Base-by-base conservation (phyloP, 1,140 invertebrate species). In the Hylyphantes graminicola region DNA sequence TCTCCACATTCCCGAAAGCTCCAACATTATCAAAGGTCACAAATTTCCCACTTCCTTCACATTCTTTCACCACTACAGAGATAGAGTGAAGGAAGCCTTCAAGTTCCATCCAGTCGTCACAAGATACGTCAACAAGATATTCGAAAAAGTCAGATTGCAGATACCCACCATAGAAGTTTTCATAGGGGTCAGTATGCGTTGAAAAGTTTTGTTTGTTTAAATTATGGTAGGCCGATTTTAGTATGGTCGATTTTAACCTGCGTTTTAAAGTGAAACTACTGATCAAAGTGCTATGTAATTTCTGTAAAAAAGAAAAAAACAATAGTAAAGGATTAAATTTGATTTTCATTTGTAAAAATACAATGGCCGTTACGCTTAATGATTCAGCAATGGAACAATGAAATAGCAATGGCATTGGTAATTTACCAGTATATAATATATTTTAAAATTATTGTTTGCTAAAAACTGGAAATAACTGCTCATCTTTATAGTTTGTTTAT, bases 1-100 rank as follows among this genome's bases (percentile, higher is more conserved):
- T 76, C 87, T 92, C n/a, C 91, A 90, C 21, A 91, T 93, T 78
- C 92, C 92, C 15, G 90, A 90, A 15, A 91, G 91, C 86, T 91
- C 91, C 85, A 92, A 93, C 35, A 90, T 91, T 54, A 90, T 91
- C 10, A 81, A 57, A 61, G 86, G 86, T 65, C 80, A 72, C 19
- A 50, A 70, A 6, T 86, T 83, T 54, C 73, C 85, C 8, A 57
- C 48, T 61, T 86, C 86, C 15, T 86, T 63, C 64, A 86, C 86
- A 8, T 86, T 86, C 63, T 86, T 84, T 54, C 57, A 86, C 57
- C 78, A 86, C 50, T 35, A 5, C 35, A 35, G 35, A 35, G 35
- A 35, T 2, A 35, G 5, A 35, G 35, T 35, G 35, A 35, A 35
- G 35, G 35, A 35, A 35, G 35, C 35, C 5, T 35, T 35, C 35